Base-by-base conservation (phyloP, 2,797 vertebrate species). In the Propithecus deckenii region DNA sequence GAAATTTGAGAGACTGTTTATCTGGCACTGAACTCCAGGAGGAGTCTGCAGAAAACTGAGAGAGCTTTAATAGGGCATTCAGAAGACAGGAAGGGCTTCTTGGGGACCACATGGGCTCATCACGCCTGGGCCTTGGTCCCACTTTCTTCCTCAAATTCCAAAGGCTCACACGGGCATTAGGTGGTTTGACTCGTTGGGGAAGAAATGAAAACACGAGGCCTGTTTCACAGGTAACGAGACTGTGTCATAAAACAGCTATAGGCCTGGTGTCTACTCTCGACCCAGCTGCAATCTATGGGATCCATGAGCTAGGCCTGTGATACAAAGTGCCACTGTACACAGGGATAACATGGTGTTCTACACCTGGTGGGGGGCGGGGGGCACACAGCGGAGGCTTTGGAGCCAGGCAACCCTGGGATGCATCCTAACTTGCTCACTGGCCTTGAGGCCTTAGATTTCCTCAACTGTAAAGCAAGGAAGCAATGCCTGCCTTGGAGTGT, bases 1-100 rank as follows among this genome's bases (percentile, higher is more conserved):
- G 96, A 95, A 86, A 95, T 96, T 41, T 48, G 55, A 97, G 91
- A 94, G 89, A 63, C 71, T 95, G 89, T 97, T 96, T 97, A 91
- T 95, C 69, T 92, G 69, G 86, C 96, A 76, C 69, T 20, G 38
- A 89, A 59, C 74, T 67, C 95, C 46, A 25, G n/a, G 61, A 93
- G 32, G 52, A 52, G 59, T 67, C 67, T 93, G 57, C 75, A 91
- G 32, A 75, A 83, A 84, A 48, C 46, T 25, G n/a, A 59, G 18
- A 1, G n/a, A 79, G 41, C n/a, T 89, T 43, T 57, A 75, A 57
- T 0, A 4, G 79, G 72, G 63, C 50, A 4, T 38, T 87, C 61
- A n/a, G 87, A 72, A 81, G 80, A 72, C 23, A 61, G 22, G 55
- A 7, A 3, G 35, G 38, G 30, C 25, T 83, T 76, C 8, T 0